Conservation (phyloP, 2,888 invertebrate species). For the Bugula neritina region DNA sequence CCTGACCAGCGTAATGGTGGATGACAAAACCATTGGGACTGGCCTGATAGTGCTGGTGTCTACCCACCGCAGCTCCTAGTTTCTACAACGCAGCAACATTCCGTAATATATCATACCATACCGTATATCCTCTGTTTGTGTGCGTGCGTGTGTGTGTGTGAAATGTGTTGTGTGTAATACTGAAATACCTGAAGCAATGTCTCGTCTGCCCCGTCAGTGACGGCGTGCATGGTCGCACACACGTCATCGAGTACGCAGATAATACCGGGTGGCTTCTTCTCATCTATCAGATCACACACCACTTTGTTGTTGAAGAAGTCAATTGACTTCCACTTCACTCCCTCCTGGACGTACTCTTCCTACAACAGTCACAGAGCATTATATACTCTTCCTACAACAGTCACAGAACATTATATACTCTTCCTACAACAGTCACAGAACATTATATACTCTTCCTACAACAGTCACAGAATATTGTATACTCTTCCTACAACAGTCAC, state of each 20-base stretch:
- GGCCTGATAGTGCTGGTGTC: constrained; percentile 60
- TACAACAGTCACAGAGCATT: too few relatives aligned
- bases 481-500: too few relatives aligned
- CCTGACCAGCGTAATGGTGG: constrained; percentile 65
- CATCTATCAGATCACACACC: constrained; percentile 66
- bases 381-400: too few relatives aligned
- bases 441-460: too few relatives aligned
- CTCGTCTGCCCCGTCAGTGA: constrained; percentile 62
- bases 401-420: too few relatives aligned
- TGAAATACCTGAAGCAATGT: constrained; percentile 55
- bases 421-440: too few relatives aligned
- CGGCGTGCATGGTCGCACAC: constrained; percentile 66
- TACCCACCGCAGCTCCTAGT: constrained; percentile 56
- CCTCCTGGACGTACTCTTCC: constrained; percentile 66
- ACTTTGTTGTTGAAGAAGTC: constrained; percentile 67
- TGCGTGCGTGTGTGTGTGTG: constrained; percentile 65
- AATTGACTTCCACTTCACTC: constrained; percentile 65
- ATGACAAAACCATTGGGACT: constrained; percentile 59
- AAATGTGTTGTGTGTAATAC: background rate
- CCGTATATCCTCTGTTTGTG: constrained; percentile 61
- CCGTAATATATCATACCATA: constrained; percentile 54
- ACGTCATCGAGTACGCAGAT: constrained; percentile 65
- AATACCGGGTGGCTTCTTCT: constrained; percentile 59
- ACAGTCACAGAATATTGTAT: too few relatives aligned
- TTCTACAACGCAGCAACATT: constrained; percentile 52